Evolutionary conservation across 2,113 vertebrate species (phyloP).

Genomic region (Bolborhynchus lineola): DNA sequence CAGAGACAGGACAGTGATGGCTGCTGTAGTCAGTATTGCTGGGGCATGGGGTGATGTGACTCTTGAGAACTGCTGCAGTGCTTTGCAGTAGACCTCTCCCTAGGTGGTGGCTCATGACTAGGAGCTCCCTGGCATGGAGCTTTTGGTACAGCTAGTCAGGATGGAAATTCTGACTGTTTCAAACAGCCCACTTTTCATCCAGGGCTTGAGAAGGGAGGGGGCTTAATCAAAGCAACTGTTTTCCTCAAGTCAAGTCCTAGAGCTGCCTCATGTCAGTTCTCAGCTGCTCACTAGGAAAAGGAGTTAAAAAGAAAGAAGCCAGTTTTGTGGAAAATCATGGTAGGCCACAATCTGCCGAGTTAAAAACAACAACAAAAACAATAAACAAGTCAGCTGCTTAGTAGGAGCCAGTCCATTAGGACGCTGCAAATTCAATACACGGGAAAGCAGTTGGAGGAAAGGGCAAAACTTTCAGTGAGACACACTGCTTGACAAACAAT

Average conservation of each 20-base stretch:
- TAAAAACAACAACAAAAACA: neutral
- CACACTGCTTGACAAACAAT: slow-evolving; percentile 13
- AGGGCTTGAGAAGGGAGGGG: neutral
- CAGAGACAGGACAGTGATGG: rapidly evolving
- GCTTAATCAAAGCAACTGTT: neutral
- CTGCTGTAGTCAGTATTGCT: neutral
- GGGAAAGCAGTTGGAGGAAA: neutral
- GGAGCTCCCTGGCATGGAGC: neutral
- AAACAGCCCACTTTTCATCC: neutral
- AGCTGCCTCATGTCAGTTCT: neutral
- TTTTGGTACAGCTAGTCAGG: neutral
- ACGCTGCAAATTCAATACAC: neutral
- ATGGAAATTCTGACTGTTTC: neutral
- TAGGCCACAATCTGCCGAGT: neutral
- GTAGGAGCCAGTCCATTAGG: neutral
- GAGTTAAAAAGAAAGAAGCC: neutral
- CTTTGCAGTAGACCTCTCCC: neutral
- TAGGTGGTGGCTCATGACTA: neutral
- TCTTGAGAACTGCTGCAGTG: neutral
- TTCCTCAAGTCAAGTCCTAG: neutral
- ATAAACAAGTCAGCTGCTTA: neutral
- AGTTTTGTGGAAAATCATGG: slow-evolving; percentile 14
- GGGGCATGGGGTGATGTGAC: neutral
- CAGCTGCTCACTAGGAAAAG: neutral
- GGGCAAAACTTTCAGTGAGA: neutral